Base-by-base conservation (phyloP, 1,140 invertebrate genomes). In the Acromyrmex charruanus region DNA sequence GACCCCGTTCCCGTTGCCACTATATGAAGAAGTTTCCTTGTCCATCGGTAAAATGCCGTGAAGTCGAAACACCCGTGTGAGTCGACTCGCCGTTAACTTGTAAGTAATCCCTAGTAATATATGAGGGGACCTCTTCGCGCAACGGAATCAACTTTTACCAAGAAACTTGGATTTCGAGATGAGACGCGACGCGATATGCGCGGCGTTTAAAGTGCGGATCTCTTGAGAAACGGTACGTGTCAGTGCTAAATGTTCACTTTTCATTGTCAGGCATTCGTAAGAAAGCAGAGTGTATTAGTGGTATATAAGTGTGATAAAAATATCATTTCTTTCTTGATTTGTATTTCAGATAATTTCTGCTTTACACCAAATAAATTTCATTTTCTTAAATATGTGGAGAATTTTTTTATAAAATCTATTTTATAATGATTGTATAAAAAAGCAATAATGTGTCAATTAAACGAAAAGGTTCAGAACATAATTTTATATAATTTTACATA, bases 21-120 rank as follows among this genome's bases (percentile, higher is more conserved):
- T 44, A 44, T 10, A 3, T 44, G 55, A 66, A 51, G 55, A 51
- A 49, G 68, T 85, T 79, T 61, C 16, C 51, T 63, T 81, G 63
- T 84, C 35, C 79, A 74, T 63, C 69, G 77, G 55, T n/a, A 65
- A 77, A 66, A 88, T 55, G 82, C 68, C 80, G 61, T 21, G 21
- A 21, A 21, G 21, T 53, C 39, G 61, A 75, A 59, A 86, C 55
- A 58, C 51, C 21, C 53, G 59, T 35, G 84, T 61, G 88, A 90
- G 81, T 59, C 31, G 35, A 61, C 55, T 66, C 66, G 58, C 44
- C n/a, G 75, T 82, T 51, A 59, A 55, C 69, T 72, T 59, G 89
- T 88, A 88, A 90, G 89, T 88, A 90, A 90, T 90, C 81, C 81
- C 21, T 63, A 51, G 18, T 90, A 86, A 90, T 90, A 68, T 39